A percentile compares a stretch with the other conserved stretches of the same genome.
These are phyloP conservation scores for Cephus spinipes DNA, from an alignment of 2,888 invertebrate species.

Conservation along the genomic window DNA sequence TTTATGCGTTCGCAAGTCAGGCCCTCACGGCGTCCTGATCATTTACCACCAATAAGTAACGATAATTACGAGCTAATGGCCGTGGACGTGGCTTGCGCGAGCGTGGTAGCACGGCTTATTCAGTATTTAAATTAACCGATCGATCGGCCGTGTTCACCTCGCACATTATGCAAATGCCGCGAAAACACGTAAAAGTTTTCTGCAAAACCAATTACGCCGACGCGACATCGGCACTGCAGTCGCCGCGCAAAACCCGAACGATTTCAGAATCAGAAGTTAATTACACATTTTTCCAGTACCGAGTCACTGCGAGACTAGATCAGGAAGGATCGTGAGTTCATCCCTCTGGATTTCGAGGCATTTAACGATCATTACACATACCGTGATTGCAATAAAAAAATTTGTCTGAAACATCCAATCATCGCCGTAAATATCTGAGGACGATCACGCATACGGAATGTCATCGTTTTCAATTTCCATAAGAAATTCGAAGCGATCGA, in stretches of 20 bases:
- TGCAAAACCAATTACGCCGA: conserved; percentile 64
- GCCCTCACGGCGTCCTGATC: conserved; percentile 6
- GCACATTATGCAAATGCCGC: conserved; percentile 64
- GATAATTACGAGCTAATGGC: conserved; percentile 64
- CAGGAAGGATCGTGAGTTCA: background rate
- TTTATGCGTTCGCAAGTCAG: conserved; percentile 37
- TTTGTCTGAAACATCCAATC: background rate
- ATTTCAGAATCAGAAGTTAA: conserved; percentile 45
- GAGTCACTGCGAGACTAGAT: conserved; percentile 40
- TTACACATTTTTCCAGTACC: conserved; percentile 55
- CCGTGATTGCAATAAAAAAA: background rate
- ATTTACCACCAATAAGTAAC: conserved; percentile 61
- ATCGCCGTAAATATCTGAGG: background rate
- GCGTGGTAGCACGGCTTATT: conserved; percentile 42
- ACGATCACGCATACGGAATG: background rate
- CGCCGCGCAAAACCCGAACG: background rate
- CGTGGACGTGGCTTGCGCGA: conserved; percentile 32
- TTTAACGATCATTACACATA: background rate
- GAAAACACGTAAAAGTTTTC: conserved; percentile 64
- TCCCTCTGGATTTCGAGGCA: background rate
- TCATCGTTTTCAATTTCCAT: background rate
- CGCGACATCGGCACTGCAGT: conserved; percentile 51
- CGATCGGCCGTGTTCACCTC: conserved; percentile 61
- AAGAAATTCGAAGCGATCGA: background rate
- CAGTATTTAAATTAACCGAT: conserved; percentile 66